These are phyloP conservation scores for Xestia xanthographa DNA, from an alignment of 2,888 invertebrate species.

Conservation along the genomic window DNA sequence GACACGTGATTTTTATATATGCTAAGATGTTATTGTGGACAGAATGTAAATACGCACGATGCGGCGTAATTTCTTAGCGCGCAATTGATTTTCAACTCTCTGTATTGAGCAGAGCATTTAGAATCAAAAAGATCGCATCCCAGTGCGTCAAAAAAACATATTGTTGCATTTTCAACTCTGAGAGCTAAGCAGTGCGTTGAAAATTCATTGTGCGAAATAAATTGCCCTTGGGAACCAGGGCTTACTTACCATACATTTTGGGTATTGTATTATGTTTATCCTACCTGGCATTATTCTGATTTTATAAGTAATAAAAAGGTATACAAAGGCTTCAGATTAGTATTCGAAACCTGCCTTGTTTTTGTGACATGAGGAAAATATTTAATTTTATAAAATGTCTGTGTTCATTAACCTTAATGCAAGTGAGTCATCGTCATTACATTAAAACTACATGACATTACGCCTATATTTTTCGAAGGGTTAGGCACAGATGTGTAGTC, in stretches of 20 bases:
- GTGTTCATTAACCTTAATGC: neutral
- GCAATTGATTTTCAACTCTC: neutral
- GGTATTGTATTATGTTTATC: neutral
- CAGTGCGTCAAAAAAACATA: neutral
- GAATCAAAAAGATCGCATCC: neutral
- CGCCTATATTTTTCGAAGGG: neutral
- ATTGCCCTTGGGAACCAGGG: neutral
- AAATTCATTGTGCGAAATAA: neutral
- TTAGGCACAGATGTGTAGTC: neutral
- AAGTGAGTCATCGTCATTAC: neutral
- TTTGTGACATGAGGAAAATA: slow-evolving; percentile 9
- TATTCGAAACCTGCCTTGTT: neutral
- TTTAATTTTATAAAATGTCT: neutral
- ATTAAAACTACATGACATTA: too few relatives aligned
- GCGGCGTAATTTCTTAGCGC: neutral
- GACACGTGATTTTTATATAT: too few relatives aligned
- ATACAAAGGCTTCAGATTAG: neutral
- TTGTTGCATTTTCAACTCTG: neutral
- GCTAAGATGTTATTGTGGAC: neutral
- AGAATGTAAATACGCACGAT: neutral
- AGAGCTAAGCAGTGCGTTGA: neutral
- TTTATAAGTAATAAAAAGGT: too few relatives aligned
- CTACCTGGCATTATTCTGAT: neutral
- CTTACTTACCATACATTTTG: neutral
- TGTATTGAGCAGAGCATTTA: neutral